Evolutionary conservation across 2,888 invertebrate genomes (phyloP).

Genomic region (Adelognathus sp.): DNA sequence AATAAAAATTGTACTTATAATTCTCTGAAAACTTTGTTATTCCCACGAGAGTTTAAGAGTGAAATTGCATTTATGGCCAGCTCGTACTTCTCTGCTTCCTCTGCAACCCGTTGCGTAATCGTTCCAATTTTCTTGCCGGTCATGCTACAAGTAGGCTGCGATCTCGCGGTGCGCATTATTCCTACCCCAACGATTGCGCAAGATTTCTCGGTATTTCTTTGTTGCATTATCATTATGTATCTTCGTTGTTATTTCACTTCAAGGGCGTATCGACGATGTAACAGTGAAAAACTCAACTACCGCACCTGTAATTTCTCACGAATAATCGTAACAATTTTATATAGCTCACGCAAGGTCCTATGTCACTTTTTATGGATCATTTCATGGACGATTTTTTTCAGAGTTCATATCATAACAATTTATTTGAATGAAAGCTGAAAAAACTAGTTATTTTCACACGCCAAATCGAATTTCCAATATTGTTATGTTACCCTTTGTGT

Average conservation of each 20-base stretch:
- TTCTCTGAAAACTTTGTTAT: no score
- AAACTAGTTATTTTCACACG: no score
- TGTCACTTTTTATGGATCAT: no score
- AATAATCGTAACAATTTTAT: neutral
- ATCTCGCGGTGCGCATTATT: constrained; percentile 11
- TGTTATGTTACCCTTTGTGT: no score
- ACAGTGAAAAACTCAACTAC: neutral
- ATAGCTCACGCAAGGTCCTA: no score
- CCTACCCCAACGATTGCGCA: constrained; percentile 23
- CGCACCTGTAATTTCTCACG: neutral
- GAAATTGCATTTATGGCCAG: neutral
- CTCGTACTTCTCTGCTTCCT: neutral
- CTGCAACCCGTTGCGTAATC: constrained; percentile 29
- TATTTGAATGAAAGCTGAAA: no score
- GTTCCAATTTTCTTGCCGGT: constrained; percentile 39
- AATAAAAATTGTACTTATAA: neutral
- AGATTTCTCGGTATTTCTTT: neutral
- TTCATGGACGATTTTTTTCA: neutral
- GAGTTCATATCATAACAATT: no score
- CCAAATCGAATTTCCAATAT: no score
- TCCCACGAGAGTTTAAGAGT: neutral
- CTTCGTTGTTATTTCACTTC: neutral
- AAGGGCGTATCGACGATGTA: neutral
- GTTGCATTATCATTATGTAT: constrained; percentile 13
- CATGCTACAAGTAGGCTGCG: constrained; percentile 14